These are phyloP conservation scores for Sternarchorhynchus goeldii DNA, from an alignment of 2,797 vertebrate species.

Conservation along the genomic window DNA sequence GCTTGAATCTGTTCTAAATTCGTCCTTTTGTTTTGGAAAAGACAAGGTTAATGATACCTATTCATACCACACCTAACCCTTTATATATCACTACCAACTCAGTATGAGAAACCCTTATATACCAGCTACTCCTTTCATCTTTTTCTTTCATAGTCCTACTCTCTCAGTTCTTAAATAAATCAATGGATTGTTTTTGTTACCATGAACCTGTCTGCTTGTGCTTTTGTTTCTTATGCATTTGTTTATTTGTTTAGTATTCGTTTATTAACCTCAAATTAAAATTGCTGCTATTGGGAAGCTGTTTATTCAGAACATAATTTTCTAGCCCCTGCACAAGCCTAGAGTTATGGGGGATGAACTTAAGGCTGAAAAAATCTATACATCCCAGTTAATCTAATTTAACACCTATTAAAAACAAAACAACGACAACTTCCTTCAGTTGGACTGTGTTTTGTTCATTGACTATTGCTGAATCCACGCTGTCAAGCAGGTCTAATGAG, in stretches of 20 bases:
- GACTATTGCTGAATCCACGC: constrained; percentile 6
- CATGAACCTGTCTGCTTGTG: too few relatives aligned
- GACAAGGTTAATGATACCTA: constrained; percentile 23
- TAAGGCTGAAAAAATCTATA: too few relatives aligned
- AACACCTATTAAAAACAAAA: background rate
- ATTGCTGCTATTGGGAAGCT: too few relatives aligned
- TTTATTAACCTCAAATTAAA: too few relatives aligned
- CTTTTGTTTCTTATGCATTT: too few relatives aligned
- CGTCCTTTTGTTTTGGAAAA: constrained; percentile 23
- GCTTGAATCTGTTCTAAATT: constrained; percentile 45
- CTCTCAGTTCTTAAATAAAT: background rate
- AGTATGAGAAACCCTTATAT: background rate
- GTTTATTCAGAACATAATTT: too few relatives aligned
- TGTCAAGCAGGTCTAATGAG: constrained; percentile 43
- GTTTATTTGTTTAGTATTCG: too few relatives aligned
- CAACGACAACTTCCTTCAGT: background rate
- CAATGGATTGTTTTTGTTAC: background rate
- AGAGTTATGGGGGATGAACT: too few relatives aligned
- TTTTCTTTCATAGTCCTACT: background rate
- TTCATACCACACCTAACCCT: background rate
- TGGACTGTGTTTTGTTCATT: constrained; percentile 16
- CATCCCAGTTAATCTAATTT: too few relatives aligned
- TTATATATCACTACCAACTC: background rate
- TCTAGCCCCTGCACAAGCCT: too few relatives aligned
- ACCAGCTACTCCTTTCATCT: background rate